A percentile compares a stretch with the other conserved stretches of the same genome.
Conservation (phyloP, 2,797 vertebrate species). For the Oreortyx pictus region DNA sequence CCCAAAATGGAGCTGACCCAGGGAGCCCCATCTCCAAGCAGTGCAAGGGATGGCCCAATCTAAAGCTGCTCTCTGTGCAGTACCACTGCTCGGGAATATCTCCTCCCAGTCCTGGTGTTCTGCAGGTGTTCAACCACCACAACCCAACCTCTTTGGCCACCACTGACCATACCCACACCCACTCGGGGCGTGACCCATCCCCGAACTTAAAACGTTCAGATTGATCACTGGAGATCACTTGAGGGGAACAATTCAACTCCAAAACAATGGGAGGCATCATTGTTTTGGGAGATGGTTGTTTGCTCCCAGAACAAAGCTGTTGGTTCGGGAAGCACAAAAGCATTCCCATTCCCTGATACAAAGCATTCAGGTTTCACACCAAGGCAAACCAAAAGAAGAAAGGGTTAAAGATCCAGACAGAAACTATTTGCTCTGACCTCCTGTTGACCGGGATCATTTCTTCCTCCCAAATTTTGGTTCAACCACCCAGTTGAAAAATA, state of each 20-base stretch:
- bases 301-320: not conserved
- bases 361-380: not conserved
- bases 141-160: not conserved
- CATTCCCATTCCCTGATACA: not conserved
- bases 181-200: not conserved
- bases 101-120: not conserved
- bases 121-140: not conserved
- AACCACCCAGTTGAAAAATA: not conserved
- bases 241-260: not conserved
- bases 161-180: not conserved
- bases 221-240: not conserved
- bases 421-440: not conserved
- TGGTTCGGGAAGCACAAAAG: rapidly evolving
- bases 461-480: conserved; percentile 29
- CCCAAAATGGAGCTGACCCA: not conserved
- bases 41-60: rapidly evolving
- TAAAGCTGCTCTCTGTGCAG: rapidly evolving
- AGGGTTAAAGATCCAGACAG: not conserved
- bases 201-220: not conserved
- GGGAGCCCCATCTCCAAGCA: rapidly evolving
- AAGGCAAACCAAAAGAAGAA: not conserved
- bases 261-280: not conserved
- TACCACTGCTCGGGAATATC: not conserved
- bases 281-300: not conserved
- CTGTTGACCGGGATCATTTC: not conserved